Base-by-base conservation (phyloP, 64 coral and sea anemone species). In the Dendronephthya gigantea region DNA sequence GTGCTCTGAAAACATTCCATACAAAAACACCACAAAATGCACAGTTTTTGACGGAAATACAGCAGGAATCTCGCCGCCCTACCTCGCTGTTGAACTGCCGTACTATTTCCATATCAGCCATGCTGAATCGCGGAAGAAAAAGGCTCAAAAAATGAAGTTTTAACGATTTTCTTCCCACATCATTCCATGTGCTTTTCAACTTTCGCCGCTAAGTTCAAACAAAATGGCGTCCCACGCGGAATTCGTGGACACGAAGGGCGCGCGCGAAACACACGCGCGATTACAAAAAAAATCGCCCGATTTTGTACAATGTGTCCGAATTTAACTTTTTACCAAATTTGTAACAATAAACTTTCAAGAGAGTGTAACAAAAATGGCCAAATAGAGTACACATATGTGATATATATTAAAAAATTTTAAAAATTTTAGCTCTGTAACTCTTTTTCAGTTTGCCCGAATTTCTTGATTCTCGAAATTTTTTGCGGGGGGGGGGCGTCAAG, bases 51-150 rank as follows among this genome's bases (percentile, higher is more conserved):
- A 33, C 1, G 19, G 86, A 83, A 89, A 16, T 38, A 82, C 17
- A 31, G n/a, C 28, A 49, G 15, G 2, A 83, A 89, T 68, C 19
- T 0, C 62, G 22, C 32, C 86, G 17, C 66, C 45, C 55, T 93
- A 96, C 94, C 86, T 96, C 94, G 45, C 94, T 96, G 56, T 96
- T 96, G 86, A 96, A 96, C 86, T 96, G 94, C 52, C 94, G 90
- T 29, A 96, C 94, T 66, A 92, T 87, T 92, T 96, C 94, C 94
- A 96, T 96, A 88, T 96, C 94, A 84, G 84, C 94, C 94, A 93
- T 96, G 47, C 87, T 91, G 83, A 39, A 79, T 28, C 4, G 13
- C 7, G 36, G 9, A 17, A 3, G 72, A 79, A 79, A 33, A 12
- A 33, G 1, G 32, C 13, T 19, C 6, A 79, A 79, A 79, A 79